phyloP scores from a whole-genome alignment of 1,140 invertebrate species.

The Zeugodacus cucurbitae region DNA sequence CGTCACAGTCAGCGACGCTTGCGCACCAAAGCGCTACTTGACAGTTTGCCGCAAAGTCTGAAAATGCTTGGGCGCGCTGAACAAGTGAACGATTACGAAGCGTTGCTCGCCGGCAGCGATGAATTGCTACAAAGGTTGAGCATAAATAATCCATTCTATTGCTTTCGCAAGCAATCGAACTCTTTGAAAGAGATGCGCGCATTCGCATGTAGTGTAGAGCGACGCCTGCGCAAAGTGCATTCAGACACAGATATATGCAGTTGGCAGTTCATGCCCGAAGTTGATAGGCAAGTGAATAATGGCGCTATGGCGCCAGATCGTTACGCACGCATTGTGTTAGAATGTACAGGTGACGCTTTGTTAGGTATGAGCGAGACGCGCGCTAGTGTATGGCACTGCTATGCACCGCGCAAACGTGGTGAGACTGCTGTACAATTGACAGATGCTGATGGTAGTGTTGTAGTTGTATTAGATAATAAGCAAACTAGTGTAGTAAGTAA shows the following conservation, averaged over 20 bases:
- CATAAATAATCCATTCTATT: slow-evolving; percentile 64
- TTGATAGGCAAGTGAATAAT: not conserved
- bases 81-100: not conserved
- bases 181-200: slow-evolving; percentile 55
- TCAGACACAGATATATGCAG: slow-evolving; percentile 55
- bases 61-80: not conserved
- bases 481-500: slow-evolving; percentile 52
- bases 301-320: not conserved
- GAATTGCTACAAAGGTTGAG: slow-evolving; percentile 56
- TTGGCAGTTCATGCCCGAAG: not conserved
- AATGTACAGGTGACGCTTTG: not conserved
- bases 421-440: slow-evolving; percentile 8
- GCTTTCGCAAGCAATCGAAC: slow-evolving; percentile 62
- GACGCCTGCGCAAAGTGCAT: slow-evolving; percentile 44
- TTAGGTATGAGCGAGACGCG: not conserved
- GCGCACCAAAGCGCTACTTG: slow-evolving; percentile 19
- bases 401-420: not conserved
- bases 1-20: not conserved
- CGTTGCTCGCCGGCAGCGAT: not conserved
- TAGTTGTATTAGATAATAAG: slow-evolving; percentile 65
- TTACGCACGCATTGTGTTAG: not conserved
- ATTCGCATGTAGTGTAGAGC: slow-evolving; percentile 17
- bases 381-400: not conserved
- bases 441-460: slow-evolving; percentile 58
- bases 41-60: not conserved